Evolutionary conservation across 1,140 invertebrate genomes (phyloP).

Genomic region (Hylyphantes graminicola): DNA sequence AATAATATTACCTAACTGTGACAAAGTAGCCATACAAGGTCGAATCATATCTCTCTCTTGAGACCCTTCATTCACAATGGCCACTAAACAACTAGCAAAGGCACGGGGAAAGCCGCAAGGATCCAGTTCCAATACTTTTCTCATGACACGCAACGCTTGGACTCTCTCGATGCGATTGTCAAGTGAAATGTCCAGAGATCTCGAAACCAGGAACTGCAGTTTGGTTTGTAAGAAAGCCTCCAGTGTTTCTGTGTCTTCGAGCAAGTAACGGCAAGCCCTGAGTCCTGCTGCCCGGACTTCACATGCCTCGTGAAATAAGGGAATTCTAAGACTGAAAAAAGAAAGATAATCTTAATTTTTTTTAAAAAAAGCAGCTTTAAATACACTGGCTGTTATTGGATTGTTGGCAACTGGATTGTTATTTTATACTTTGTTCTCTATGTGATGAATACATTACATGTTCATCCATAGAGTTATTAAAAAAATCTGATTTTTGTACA

Average conservation of each 20-base stretch:
- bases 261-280: conserved; percentile 84
- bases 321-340: conserved; percentile 81
- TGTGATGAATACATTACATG: no score
- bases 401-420: no score
- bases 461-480: no score
- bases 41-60: conserved; percentile 83
- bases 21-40: conserved; percentile 84
- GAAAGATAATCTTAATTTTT: conserved; percentile 9
- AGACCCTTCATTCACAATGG: conserved; percentile 80
- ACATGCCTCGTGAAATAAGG: conserved; percentile 84
- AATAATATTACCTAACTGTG: conserved; percentile 76
- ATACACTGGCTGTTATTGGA: neutral
- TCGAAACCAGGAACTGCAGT: conserved; percentile 82
- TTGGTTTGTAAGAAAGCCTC: conserved; percentile 81
- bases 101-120: conserved; percentile 76
- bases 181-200: conserved; percentile 80
- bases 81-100: conserved; percentile 79
- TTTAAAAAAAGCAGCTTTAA: neutral
- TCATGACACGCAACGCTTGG: conserved; percentile 85
- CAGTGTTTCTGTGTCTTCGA: conserved; percentile 81
- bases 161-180: conserved; percentile 89
- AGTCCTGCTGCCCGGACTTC: conserved; percentile 89
- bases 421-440: no score
- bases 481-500: no score
- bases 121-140: conserved; percentile 77